These are phyloP conservation scores for Peromyscus polionotus DNA, from an alignment of 2,113 vertebrate genomes.

Conservation along the genomic window DNA sequence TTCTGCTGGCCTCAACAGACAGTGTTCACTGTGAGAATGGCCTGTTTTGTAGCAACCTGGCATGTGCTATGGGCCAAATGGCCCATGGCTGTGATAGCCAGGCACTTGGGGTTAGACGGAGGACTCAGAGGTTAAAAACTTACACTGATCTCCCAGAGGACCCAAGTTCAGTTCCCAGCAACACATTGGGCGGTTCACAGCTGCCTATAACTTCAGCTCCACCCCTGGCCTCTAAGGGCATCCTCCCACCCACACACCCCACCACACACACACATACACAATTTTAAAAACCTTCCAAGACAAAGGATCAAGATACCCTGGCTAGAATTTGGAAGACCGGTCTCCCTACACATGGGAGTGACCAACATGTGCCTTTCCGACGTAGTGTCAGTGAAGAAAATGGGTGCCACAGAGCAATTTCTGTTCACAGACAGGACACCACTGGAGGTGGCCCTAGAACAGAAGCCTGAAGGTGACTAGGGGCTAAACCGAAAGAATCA, in stretches of 20 bases:
- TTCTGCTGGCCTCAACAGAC: background rate
- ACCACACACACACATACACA: background rate
- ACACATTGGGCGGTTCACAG: background rate
- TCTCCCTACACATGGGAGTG: background rate
- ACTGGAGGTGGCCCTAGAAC: background rate
- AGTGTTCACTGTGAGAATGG: background rate
- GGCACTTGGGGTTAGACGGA: background rate
- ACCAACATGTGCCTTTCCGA: background rate
- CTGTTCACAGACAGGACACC: background rate
- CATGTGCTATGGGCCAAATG: background rate
- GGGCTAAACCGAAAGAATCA: background rate
- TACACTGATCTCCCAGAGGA: background rate
- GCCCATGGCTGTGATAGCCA: no score
- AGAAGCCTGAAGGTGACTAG: background rate
- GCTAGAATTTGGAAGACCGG: background rate
- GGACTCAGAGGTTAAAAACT: background rate
- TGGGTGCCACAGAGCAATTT: background rate
- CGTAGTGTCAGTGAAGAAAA: background rate
- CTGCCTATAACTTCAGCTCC: background rate
- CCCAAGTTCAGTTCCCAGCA: background rate
- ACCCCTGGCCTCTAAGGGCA: background rate
- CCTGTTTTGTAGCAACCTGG: background rate
- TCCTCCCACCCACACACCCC: background rate
- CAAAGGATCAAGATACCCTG: background rate
- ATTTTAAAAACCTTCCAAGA: background rate